A percentile compares a stretch with the other conserved stretches of the same genome.
Evolutionary conservation across 2,797 vertebrate species (phyloP).

Genomic region (Anomalospiza imberbis): DNA sequence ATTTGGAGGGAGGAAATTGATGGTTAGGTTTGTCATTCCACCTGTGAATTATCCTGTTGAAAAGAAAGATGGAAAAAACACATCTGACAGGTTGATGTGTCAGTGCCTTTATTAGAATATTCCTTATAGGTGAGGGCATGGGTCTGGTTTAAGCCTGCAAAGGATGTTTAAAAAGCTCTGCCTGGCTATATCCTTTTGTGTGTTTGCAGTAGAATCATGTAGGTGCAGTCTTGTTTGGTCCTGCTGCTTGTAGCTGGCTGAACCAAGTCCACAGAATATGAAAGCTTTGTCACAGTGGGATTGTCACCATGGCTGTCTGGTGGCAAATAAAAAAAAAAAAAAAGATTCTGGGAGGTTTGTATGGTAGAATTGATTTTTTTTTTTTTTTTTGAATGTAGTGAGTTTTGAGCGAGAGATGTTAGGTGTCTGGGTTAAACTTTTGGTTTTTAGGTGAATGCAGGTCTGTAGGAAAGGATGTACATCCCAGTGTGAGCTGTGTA

Average conservation of each 20-base stretch:
- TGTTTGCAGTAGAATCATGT: not conserved
- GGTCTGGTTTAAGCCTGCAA: not conserved
- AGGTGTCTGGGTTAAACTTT: no score
- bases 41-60: not conserved
- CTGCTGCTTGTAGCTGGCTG: not conserved
- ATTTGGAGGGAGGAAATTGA: not conserved
- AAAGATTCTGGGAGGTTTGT: not conserved
- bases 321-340: no score
- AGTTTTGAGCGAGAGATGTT: fast-evolving
- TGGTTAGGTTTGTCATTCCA: not conserved
- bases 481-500: not conserved
- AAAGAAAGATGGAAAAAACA: not conserved
- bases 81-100: not conserved
- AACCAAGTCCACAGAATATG: fast-evolving
- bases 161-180: not conserved
- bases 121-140: no score
- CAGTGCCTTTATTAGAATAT: not conserved
- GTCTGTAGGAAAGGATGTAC: not conserved
- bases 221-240: not conserved
- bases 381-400: not conserved
- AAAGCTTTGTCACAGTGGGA: fast-evolving
- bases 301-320: fast-evolving
- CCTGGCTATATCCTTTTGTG: not conserved
- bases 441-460: not conserved
- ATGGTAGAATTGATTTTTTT: not conserved